phyloP scores from a whole-genome alignment of 2,888 invertebrate genomes.

The Stenodema calcarata region DNA sequence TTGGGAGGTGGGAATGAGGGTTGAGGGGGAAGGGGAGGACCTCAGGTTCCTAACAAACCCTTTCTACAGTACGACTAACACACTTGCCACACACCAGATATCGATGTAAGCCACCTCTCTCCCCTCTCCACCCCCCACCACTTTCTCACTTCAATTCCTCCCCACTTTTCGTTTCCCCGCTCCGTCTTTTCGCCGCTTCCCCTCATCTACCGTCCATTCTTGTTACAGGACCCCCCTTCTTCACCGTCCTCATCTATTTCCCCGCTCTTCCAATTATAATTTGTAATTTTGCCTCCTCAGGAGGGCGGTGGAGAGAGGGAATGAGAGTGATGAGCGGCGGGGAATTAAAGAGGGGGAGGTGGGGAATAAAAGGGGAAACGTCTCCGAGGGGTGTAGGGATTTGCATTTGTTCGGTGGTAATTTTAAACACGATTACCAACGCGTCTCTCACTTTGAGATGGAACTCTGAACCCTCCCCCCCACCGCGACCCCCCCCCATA shows the following conservation, averaged over 20 bases:
- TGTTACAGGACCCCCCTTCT: conserved; percentile 35
- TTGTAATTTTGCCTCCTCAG: conserved; percentile 50
- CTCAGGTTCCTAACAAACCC: conserved; percentile 38
- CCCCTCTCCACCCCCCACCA: background rate
- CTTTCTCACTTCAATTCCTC: conserved; percentile 10
- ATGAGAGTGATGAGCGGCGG: background rate
- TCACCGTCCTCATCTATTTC: background rate
- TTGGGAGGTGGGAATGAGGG: conserved; percentile 13
- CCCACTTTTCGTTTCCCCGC: background rate
- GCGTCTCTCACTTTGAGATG: conserved; percentile 45
- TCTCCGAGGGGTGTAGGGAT: conserved; percentile 43
- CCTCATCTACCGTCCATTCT: conserved; percentile 9
- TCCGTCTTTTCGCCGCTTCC: background rate
- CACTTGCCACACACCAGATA: conserved; percentile 54
- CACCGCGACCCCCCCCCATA: background rate
- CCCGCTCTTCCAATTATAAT: conserved; percentile 50
- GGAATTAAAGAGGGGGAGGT: background rate
- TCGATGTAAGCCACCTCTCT: conserved; percentile 47
- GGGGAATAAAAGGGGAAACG: background rate
- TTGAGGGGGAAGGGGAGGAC: background rate
- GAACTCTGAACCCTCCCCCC: background rate
- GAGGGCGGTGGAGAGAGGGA: background rate
- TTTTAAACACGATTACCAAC: conserved; percentile 52
- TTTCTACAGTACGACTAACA: conserved; percentile 53
- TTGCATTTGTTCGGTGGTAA: conserved; percentile 53